These are phyloP conservation scores for Thoracochromis brauschi DNA, from an alignment of 2,113 vertebrate species.

Conservation along the genomic window DNA sequence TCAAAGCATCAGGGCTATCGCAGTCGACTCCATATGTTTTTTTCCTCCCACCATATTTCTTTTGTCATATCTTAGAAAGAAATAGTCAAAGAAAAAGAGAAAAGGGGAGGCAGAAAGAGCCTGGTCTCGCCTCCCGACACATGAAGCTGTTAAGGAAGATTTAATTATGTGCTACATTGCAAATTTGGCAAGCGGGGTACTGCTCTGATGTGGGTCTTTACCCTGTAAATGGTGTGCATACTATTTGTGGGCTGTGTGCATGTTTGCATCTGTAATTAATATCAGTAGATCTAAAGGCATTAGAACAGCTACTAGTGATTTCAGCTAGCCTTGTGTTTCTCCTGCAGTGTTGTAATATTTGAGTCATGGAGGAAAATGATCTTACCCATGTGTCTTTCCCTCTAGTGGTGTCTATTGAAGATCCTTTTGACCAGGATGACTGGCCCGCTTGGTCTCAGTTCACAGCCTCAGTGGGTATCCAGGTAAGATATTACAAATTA, in stretches of 20 bases:
- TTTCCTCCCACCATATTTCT: background rate
- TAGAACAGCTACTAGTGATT: background rate
- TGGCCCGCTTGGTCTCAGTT: conserved; percentile 91
- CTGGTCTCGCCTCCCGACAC: background rate
- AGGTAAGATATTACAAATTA: conserved; percentile 51
- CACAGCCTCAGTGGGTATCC: conserved; percentile 84
- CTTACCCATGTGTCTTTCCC: background rate
- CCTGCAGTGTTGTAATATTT: background rate
- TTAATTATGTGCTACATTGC: conserved; percentile 44
- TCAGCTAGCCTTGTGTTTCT: background rate
- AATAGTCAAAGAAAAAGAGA: background rate
- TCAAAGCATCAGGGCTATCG: background rate
- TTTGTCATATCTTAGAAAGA: background rate
- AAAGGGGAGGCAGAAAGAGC: background rate
- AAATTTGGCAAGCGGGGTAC: conserved; percentile 21
- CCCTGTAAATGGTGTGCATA: conserved; percentile 1
- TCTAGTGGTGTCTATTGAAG: conserved; percentile 90
- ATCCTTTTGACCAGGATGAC: conserved; percentile 92
- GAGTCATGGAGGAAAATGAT: background rate
- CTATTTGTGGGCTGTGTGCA: background rate
- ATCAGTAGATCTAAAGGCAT: background rate
- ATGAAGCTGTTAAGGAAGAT: conserved; percentile 21
- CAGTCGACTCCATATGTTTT: background rate
- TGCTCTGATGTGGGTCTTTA: conserved; percentile 25
- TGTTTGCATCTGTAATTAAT: conserved; percentile 1